phyloP scores from a whole-genome alignment of 1,140 invertebrate species.

The Pemphigus obesinymphae region DNA sequence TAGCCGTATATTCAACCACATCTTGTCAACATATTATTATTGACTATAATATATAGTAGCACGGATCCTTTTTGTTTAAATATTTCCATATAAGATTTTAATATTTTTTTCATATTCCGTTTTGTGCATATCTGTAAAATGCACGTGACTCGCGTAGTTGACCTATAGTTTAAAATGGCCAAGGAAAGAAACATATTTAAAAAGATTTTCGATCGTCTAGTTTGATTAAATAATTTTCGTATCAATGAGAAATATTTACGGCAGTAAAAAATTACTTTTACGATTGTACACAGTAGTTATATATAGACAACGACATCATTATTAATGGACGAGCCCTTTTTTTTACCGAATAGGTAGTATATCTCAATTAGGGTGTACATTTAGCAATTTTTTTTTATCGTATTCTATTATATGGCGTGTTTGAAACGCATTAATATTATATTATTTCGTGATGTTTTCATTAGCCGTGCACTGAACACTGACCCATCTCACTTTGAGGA shows the following conservation, averaged over 20 bases:
- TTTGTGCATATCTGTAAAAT: no score
- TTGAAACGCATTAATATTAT: slow-evolving; percentile 14
- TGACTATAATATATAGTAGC: no score
- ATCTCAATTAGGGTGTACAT: slow-evolving; percentile 29
- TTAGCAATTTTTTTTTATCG: background rate
- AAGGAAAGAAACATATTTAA: no score
- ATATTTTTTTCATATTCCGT: no score
- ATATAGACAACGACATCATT: background rate
- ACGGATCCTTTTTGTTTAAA: no score
- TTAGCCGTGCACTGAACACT: background rate
- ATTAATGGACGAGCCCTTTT: slow-evolving; percentile 13
- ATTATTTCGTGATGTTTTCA: slow-evolving; percentile 16
- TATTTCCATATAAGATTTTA: no score
- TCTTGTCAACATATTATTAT: no score
- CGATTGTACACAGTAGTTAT: background rate
- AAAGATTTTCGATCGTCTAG: background rate
- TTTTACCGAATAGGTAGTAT: background rate
- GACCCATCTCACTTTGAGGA: background rate
- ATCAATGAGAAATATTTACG: background rate
- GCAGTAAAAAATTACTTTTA: background rate
- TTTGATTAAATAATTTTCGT: background rate
- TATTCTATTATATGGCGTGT: slow-evolving; percentile 10
- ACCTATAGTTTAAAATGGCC: no score
- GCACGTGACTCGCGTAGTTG: background rate
- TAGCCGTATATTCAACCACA: no score